Evolutionary conservation across 2,888 invertebrate species (phyloP), one percentile per base, ranked within the genome.

Genomic region (Melangyna quadrimaculata): DNA sequence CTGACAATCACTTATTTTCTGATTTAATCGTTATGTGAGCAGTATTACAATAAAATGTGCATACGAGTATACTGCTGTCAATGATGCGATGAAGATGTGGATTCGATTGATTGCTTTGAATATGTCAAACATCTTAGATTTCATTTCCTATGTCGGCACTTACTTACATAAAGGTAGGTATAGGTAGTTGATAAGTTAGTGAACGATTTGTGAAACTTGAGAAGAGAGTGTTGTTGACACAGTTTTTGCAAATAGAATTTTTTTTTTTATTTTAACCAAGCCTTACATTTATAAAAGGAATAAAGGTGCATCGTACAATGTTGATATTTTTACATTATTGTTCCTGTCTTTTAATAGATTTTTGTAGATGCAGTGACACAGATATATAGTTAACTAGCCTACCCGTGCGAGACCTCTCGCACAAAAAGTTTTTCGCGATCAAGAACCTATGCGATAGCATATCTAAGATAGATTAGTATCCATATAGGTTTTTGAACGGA

Each of bases 71-170:
- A 29, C 19, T 17, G 17, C 3, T 40, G 24, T 40, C 61, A 27
- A 61, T 61, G 40, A 65, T 32, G 45, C 45, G 45, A 32, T 45
- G 27, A 45, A 45, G 45, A 45, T 45, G 19, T 12, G 45, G 29
- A 19, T 45, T 63, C n/a, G 32, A 45, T 45, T 45, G 17, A 5
- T 48, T 27, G 32, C 12, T 65, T 65, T 65, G 65, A 65, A 65
- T 65, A 45, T 24, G 45, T 65, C 65, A 45, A 45, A 65, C 29
- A 65, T 65, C 29, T 65, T 45, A 29, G 29, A 65, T 65, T 65
- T 19, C 65, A 65, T 32, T 45, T 65, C 65, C 29, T 65, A 45
- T 65, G 65, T 65, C 65, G 65, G 65, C 29, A 65, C 29, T 63
- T 32, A 59, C 3, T 3, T 27, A 27, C 27, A 27, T 27, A 27